These are phyloP conservation scores for Augiades crinisus DNA, from an alignment of 2,888 invertebrate genomes.

Conservation along the genomic window DNA sequence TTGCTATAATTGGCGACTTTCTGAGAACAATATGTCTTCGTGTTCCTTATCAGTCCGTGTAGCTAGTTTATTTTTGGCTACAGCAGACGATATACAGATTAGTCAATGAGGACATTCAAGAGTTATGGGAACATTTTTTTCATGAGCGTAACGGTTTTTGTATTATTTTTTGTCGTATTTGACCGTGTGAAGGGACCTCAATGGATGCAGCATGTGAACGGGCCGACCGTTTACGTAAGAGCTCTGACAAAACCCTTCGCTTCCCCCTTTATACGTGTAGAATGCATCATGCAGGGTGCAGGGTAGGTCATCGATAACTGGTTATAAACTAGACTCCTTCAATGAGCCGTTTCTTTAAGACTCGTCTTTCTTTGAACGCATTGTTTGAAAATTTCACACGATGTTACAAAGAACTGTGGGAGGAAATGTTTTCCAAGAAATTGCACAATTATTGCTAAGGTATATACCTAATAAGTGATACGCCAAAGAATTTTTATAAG, in stretches of 20 bases:
- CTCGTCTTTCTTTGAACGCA: constrained; percentile 51
- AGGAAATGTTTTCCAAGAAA: constrained; percentile 34
- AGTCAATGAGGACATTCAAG: constrained; percentile 75
- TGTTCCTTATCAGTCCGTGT: too few species aligned
- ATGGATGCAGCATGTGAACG: constrained; percentile 71
- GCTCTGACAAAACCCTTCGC: constrained; percentile 40
- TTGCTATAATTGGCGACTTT: constrained; percentile 4
- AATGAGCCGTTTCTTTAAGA: constrained; percentile 71
- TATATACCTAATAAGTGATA: background rate
- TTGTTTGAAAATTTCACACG: constrained; percentile 70
- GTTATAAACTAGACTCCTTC: constrained; percentile 53
- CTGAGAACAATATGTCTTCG: constrained; percentile 4
- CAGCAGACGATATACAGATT: constrained; percentile 35
- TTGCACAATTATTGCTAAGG: constrained; percentile 12
- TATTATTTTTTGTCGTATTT: constrained; percentile 77
- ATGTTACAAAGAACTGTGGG: constrained; percentile 32
- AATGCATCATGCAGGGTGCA: constrained; percentile 36
- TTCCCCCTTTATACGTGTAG: constrained; percentile 31
- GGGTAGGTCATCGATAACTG: constrained; percentile 46
- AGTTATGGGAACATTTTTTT: constrained; percentile 75
- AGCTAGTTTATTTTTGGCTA: background rate
- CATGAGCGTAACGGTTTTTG: constrained; percentile 78
- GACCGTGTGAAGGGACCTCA: constrained; percentile 78
- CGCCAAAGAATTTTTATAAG: background rate
- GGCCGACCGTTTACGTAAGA: constrained; percentile 48